Evolutionary conservation across 2,888 invertebrate species (phyloP).

Genomic region (Corythucha ciliata): DNA sequence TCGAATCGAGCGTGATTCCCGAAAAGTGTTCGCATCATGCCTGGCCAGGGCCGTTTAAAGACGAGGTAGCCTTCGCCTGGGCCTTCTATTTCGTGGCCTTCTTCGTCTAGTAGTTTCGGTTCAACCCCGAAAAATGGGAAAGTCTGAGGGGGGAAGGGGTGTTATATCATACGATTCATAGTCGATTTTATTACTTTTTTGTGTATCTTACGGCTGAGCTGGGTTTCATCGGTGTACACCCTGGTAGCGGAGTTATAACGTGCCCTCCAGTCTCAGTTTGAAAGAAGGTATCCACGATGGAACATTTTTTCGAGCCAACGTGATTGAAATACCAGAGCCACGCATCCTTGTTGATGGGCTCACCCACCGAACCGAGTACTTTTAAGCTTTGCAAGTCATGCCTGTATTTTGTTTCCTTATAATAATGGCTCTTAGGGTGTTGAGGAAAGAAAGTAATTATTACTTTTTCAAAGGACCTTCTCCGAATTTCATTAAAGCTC

Average conservation of each 20-base stretch:
- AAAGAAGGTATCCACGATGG: constrained; percentile 98
- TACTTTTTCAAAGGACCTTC: constrained; percentile 70
- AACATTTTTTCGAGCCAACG: constrained; percentile 70
- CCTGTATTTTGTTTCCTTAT: constrained; percentile 42
- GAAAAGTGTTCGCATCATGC: constrained; percentile 91
- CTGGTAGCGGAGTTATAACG: constrained; percentile 89
- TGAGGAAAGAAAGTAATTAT: constrained; percentile 31
- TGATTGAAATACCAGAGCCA: constrained; percentile 89
- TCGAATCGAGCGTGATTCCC: constrained; percentile 85
- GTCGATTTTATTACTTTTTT: not conserved
- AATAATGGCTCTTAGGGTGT: not conserved
- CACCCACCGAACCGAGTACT: constrained; percentile 93
- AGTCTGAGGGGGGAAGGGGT: constrained; percentile 49
- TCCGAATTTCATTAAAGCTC: constrained; percentile 91
- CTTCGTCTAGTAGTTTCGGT: constrained; percentile 77
- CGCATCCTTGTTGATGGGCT: constrained; percentile 97
- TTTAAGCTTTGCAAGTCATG: constrained; percentile 56
- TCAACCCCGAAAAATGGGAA: constrained; percentile 97
- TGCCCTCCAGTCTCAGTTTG: constrained; percentile 99
- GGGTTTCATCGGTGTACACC: constrained; percentile 94
- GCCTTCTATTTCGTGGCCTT: constrained; percentile 73
- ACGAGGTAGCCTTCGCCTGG: constrained; percentile 91
- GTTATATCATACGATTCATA: not conserved
- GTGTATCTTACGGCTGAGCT: constrained; percentile 78
- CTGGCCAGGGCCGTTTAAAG: constrained; percentile 94